Conservation (phyloP, 2,797 vertebrate genomes). For the Cossypha caffra region DNA sequence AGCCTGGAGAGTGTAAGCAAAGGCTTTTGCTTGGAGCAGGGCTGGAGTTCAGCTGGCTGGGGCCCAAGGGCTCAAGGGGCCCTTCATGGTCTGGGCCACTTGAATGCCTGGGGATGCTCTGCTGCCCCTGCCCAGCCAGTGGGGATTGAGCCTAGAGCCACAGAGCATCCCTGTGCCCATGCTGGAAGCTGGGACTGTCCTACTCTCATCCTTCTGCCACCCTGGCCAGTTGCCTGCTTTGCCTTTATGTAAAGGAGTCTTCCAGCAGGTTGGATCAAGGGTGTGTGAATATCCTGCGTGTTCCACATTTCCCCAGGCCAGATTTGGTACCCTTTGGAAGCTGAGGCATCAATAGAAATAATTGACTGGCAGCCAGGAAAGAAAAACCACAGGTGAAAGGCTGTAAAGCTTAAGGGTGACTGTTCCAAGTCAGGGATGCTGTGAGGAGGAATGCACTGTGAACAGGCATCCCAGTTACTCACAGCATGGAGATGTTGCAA, state of each 20-base stretch:
- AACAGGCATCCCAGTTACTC: background rate
- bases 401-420: background rate
- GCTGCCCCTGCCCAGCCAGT: background rate
- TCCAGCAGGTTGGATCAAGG: background rate
- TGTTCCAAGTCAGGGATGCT: background rate
- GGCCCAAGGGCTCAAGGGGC: fast-evolving
- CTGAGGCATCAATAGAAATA: background rate
- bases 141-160: background rate
- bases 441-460: background rate
- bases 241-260: background rate
- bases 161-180: background rate
- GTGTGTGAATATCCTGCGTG: background rate
- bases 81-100: background rate
- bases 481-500: background rate
- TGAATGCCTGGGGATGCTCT: background rate
- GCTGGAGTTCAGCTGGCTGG: background rate
- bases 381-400: background rate
- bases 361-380: background rate
- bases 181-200: background rate
- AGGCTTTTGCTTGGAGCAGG: background rate
- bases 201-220: background rate
- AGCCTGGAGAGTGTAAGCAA: background rate
- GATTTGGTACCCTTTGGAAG: background rate
- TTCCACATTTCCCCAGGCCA: background rate
- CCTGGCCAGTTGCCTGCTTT: background rate